Conservation (phyloP, 2,888 invertebrate genomes). For the Pocota personata region DNA sequence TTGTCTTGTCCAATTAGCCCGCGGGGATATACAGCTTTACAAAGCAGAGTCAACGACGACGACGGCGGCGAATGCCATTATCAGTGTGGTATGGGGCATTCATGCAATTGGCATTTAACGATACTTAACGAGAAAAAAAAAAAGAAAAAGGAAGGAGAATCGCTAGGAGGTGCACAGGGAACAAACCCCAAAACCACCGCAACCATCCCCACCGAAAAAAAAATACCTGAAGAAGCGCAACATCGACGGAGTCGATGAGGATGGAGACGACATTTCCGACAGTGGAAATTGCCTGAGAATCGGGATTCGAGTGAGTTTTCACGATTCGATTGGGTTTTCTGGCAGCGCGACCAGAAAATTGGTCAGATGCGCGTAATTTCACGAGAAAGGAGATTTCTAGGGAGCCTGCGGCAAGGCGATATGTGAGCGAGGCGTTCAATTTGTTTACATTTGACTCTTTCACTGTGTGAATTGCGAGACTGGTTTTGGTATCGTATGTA, state of each 20-base stretch:
- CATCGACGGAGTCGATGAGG: background rate
- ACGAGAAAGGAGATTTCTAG: constrained; percentile 5
- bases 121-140: constrained; percentile 59
- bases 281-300: constrained; percentile 74
- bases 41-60: constrained; percentile 32
- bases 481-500: too few species aligned
- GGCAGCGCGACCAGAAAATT: constrained; percentile 47
- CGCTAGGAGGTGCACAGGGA: background rate
- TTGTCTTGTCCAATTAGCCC: constrained; percentile 65
- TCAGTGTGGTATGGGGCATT: constrained; percentile 32
- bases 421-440: constrained; percentile 25
- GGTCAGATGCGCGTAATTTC: constrained; percentile 43
- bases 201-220: background rate
- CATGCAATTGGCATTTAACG: constrained; percentile 73
- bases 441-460: constrained; percentile 58
- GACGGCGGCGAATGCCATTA: constrained; percentile 18
- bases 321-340: constrained; percentile 54
- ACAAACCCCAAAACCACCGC: constrained; percentile 4
- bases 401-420: constrained; percentile 61
- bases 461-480: background rate
- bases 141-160: background rate
- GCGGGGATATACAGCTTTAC: constrained; percentile 21
- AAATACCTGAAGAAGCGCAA: background rate
- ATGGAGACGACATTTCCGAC: constrained; percentile 65
- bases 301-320: constrained; percentile 63